A percentile compares a stretch with the other conserved stretches of the same genome.
phyloP scores from a whole-genome alignment of 1,140 invertebrate genomes.

The Eueides isabella region DNA sequence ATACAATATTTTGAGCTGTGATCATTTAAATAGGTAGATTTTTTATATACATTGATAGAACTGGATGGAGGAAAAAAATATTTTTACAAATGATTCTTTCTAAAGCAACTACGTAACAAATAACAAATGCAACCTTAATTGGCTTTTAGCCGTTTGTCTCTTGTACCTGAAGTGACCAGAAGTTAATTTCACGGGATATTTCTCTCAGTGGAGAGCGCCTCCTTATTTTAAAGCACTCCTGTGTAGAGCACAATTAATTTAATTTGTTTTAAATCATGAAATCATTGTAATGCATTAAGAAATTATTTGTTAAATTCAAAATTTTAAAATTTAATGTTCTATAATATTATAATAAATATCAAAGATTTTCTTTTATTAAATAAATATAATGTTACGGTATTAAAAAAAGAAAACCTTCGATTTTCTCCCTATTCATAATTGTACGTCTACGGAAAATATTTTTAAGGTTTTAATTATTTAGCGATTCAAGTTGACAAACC shows the following conservation, averaged over 20 bases:
- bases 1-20: too few relatives aligned
- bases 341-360: too few relatives aligned
- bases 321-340: too few relatives aligned
- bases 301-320: too few relatives aligned
- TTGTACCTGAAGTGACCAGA: slow-evolving; percentile 66
- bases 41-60: not conserved
- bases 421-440: too few relatives aligned
- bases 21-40: not conserved
- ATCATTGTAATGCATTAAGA: not conserved
- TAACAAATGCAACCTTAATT: slow-evolving; percentile 22
- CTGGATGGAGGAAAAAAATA: not conserved
- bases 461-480: too few relatives aligned
- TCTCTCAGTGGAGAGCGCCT: slow-evolving; percentile 55
- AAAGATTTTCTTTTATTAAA: too few relatives aligned
- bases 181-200: slow-evolving; percentile 76
- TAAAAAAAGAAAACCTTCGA: too few relatives aligned
- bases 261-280: slow-evolving; percentile 13
- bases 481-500: too few relatives aligned
- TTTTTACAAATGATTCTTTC: not conserved
- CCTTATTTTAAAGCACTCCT: slow-evolving; percentile 60
- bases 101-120: not conserved
- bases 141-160: slow-evolving; percentile 56
- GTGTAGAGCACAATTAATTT: slow-evolving; percentile 66
- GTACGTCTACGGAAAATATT: too few relatives aligned
- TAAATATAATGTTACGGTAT: too few relatives aligned